Evolutionary conservation across 2,113 vertebrate species (phyloP).

Genomic region (Gnathonemus longibarbis): DNA sequence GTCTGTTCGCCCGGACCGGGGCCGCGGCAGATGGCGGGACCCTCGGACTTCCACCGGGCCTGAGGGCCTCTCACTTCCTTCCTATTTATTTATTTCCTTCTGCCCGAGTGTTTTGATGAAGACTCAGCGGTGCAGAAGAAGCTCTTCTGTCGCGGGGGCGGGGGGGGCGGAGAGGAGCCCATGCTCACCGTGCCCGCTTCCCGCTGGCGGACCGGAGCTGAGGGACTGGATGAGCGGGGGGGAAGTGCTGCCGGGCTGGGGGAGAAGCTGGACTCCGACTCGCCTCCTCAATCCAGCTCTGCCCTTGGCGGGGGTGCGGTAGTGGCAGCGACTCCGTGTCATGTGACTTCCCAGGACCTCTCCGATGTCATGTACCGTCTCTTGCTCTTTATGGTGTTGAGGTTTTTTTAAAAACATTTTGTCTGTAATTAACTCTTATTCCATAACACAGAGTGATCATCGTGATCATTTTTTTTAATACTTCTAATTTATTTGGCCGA

Average conservation of each 20-base stretch:
- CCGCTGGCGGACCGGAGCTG: neutral
- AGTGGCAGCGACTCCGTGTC: neutral
- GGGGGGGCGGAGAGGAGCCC: neutral
- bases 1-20: constrained; percentile 72
- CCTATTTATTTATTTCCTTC: constrained; percentile 24
- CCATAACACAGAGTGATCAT: neutral
- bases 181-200: neutral
- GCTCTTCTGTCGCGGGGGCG: constrained; percentile 42
- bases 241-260: neutral
- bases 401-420: neutral
- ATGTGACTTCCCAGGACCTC: neutral
- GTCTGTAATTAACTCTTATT: neutral
- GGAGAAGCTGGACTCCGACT: neutral
- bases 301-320: neutral
- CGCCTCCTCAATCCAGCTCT: neutral
- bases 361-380: neutral
- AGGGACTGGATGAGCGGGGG: neutral
- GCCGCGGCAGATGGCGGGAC: constrained; percentile 79
- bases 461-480: neutral
- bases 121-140: constrained; percentile 79
- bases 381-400: neutral
- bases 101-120: constrained; percentile 66
- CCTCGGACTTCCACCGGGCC: constrained; percentile 79
- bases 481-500: neutral
- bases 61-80: constrained; percentile 56